These are phyloP conservation scores for Ichneumoninae sp. DNA, from an alignment of 2,888 invertebrate genomes.

Conservation along the genomic window DNA sequence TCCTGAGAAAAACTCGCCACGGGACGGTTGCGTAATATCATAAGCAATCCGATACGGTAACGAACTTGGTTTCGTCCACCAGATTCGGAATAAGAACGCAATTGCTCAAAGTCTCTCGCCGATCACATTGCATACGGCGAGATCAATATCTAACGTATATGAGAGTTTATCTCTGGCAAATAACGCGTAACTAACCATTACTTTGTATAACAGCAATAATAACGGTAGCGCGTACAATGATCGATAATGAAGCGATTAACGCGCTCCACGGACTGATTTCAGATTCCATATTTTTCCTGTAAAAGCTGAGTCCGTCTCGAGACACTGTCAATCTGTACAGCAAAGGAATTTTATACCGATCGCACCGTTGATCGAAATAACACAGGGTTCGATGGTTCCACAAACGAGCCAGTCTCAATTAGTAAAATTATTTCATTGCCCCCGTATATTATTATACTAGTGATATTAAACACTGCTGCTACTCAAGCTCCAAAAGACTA, in stretches of 20 bases:
- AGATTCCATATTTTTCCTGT: constrained; percentile 59
- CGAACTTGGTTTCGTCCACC: background rate
- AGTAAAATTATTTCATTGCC: constrained; percentile 41
- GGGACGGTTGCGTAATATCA: constrained; percentile 76
- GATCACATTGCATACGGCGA: constrained; percentile 30
- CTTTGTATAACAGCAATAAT: constrained; percentile 63
- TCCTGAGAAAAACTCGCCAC: constrained; percentile 72
- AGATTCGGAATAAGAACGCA: constrained; percentile 27
- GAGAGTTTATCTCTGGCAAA: background rate
- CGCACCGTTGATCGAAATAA: constrained; percentile 42
- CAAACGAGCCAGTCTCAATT: constrained; percentile 36
- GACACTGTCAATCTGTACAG: constrained; percentile 45
- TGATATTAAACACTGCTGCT: constrained; percentile 24
- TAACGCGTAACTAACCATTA: background rate
- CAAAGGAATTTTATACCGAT: constrained; percentile 56
- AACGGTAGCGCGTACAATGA: constrained; percentile 33
- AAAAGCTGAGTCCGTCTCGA: constrained; percentile 29
- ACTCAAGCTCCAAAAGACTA: constrained; percentile 46
- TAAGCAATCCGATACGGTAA: constrained; percentile 63
- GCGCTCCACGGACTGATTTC: constrained; percentile 60
- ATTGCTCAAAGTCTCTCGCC: constrained; percentile 65
- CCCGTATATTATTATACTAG: constrained; percentile 28
- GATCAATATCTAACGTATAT: constrained; percentile 29
- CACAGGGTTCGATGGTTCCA: constrained; percentile 59
- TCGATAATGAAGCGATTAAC: background rate